Evolutionary conservation across 2,888 invertebrate species (phyloP).

Genomic region (Trissolcus brochymenae): DNA sequence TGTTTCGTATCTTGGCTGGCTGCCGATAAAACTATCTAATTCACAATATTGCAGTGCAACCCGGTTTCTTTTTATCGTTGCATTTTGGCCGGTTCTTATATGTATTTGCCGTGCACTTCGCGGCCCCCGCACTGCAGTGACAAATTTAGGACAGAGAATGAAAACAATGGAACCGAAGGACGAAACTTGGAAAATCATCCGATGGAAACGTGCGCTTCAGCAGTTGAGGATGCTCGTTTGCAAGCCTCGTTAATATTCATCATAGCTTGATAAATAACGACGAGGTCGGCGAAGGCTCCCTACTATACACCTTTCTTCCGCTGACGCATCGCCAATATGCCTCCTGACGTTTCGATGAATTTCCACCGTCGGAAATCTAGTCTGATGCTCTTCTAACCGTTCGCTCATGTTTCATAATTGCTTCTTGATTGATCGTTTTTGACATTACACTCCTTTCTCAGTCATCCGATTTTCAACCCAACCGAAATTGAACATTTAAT

Average conservation of each 20-base stretch:
- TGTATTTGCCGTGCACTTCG: background rate
- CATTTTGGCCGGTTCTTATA: slow-evolving; percentile 11
- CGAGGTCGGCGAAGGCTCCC: slow-evolving; percentile 47
- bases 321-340: slow-evolving; percentile 52
- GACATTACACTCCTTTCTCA: slow-evolving; percentile 2
- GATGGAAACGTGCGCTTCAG: background rate
- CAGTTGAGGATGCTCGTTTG: slow-evolving; percentile 54
- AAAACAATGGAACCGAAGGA: slow-evolving; percentile 5
- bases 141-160: no score
- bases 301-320: slow-evolving; percentile 48
- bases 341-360: slow-evolving; percentile 30
- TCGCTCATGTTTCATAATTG: slow-evolving; percentile 7
- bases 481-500: no score
- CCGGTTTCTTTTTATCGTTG: slow-evolving; percentile 32
- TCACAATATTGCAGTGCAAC: slow-evolving; percentile 27
- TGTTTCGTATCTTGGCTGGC: slow-evolving; percentile 28
- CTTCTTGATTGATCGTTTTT: slow-evolving; percentile 18
- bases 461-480: no score
- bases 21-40: slow-evolving; percentile 43
- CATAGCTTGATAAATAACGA: slow-evolving; percentile 55
- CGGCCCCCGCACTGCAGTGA: no score
- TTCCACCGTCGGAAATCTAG: slow-evolving; percentile 19
- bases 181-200: slow-evolving; percentile 5
- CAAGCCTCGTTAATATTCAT: slow-evolving; percentile 56
- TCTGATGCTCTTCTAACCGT: slow-evolving; percentile 21